Base-by-base conservation (phyloP, 2,797 vertebrate species). In the Eulemur mongoz region DNA sequence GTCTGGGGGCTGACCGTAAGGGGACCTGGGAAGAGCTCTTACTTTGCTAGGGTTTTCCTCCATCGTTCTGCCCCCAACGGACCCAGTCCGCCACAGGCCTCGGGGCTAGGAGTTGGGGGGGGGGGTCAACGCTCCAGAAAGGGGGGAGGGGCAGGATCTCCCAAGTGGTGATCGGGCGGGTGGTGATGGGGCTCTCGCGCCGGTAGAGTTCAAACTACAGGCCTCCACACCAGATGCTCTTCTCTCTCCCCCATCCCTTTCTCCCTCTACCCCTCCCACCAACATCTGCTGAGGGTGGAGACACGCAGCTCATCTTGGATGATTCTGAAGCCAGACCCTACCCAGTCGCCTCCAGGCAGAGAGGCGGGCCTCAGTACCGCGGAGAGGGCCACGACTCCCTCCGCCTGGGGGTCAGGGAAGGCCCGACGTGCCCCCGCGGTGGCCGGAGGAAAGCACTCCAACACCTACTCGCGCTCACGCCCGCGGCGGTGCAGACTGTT, bases 1-100 rank as follows among this genome's bases (percentile, higher is more conserved):
- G 38, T 27, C 38, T 27, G 38, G 70, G 69, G 38, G 80, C 48
- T 40, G 25, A 1, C 25, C 23, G 23, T 25, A 17, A 10, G 25
- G 45, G 25, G 59, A 18, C 27, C 30, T 30, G 7, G 86, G 52
- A 18, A 57, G 27, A 38, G 69, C 22, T 54, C 95, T 96, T 94
- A 96, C 97, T 89, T 89, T 65, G 13, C 11, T 3, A 80, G 25
- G 1, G 38, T 45, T 54, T 63, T 81, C 85, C 78, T 94, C 96
- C 98, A 97, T 96, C 43, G n/a, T 85, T 65, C 70, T 4, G 76
- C 43, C 96, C 94, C 85, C 89, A 97, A 97, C 97, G 70, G 96
- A 81, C 91, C 17, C 76, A 22, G 85, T 27, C 9, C 9, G 59
- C 92, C 73, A 45, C 54, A 12, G 59, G 83, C 61, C 73, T 89